phyloP scores from a whole-genome alignment of 2,797 vertebrate genomes.

The Hirundo rustica region DNA sequence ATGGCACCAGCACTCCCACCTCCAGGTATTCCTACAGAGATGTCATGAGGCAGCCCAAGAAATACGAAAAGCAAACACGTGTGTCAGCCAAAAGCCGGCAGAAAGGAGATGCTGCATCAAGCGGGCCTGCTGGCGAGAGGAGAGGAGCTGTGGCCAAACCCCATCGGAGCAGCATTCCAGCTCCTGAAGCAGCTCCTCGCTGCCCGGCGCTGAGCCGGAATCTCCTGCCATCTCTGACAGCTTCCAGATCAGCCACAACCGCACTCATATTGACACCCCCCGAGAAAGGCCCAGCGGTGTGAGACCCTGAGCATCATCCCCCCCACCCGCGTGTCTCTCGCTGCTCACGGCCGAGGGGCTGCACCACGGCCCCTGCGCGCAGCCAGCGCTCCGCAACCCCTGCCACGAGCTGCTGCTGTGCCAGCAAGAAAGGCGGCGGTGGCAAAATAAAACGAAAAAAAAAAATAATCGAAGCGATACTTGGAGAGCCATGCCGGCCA shows the following conservation, averaged over 20 bases:
- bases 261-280: rapidly evolving
- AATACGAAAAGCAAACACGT: background rate
- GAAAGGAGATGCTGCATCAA: background rate
- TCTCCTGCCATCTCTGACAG: background rate
- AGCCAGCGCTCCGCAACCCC: background rate
- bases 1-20: background rate
- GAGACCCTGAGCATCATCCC: background rate
- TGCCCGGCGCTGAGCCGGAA: background rate
- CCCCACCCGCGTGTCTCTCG: rapidly evolving
- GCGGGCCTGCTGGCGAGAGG: background rate
- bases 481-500: background rate
- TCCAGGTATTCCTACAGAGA: background rate
- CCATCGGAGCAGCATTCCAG: background rate
- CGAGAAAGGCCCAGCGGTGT: background rate
- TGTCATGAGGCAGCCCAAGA: background rate
- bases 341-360: background rate
- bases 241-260: background rate
- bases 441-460: background rate
- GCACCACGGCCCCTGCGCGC: background rate
- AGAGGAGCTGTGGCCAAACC: background rate
- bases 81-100: background rate
- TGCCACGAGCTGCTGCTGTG: rapidly evolving
- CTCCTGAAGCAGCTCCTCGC: background rate
- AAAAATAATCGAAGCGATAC: background rate
- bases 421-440: background rate